Conservation (phyloP, 2,888 invertebrate genomes). For the Tillus elongatus region DNA sequence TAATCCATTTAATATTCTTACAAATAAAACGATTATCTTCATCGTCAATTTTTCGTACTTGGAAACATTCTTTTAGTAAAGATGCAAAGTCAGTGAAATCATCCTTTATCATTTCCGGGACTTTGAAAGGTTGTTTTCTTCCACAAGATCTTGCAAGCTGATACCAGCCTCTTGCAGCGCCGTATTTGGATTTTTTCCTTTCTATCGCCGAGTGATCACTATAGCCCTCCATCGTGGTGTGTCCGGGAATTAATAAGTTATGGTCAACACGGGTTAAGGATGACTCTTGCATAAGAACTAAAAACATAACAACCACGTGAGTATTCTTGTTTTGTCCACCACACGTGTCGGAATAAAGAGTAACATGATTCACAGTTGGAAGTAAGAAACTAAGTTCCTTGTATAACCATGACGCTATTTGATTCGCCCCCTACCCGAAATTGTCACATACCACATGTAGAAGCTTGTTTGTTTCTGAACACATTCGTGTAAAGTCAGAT, state of each 20-base stretch:
- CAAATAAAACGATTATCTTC: no score
- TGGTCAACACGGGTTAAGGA: neutral
- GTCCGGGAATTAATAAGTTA: neutral
- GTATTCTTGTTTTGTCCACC: conserved; percentile 5
- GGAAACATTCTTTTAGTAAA: neutral
- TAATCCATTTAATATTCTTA: no score
- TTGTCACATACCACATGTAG: neutral
- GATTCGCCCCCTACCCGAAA: conserved; percentile 5
- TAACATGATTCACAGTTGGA: neutral
- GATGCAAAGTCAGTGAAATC: neutral
- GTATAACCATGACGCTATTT: neutral
- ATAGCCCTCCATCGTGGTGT: conserved; percentile 2
- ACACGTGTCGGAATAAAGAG: conserved; percentile 4
- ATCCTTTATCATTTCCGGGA: conserved; percentile 3
- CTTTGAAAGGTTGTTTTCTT: neutral
- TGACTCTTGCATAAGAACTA: neutral
- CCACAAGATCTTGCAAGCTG: neutral
- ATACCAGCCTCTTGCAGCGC: conserved; percentile 1
- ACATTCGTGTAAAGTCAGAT: no score
- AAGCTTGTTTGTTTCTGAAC: neutral
- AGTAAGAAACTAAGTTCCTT: neutral
- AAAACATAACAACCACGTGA: neutral
- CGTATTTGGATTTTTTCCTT: neutral
- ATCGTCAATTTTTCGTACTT: neutral
- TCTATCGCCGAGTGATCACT: neutral